phyloP scores from a whole-genome alignment of 2,888 invertebrate species.

The Eupithecia centaureata region DNA sequence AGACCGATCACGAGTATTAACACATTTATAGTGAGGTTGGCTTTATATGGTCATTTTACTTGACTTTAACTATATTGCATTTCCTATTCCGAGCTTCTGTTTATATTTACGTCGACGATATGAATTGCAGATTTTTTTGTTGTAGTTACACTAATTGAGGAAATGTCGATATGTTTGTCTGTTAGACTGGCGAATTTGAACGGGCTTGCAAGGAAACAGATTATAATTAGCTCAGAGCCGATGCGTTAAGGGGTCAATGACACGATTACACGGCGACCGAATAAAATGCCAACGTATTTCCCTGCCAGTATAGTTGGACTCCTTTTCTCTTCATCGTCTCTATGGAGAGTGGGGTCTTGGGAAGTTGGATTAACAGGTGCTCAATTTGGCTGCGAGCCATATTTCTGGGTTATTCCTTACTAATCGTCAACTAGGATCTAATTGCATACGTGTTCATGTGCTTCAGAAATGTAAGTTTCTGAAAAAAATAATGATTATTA shows the following conservation, averaged over 20 bases:
- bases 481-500: no score
- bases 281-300: constrained; percentile 56
- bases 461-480: background rate
- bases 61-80: constrained; percentile 12
- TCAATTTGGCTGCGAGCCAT: constrained; percentile 64
- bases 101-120: constrained; percentile 22
- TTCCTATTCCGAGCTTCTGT: constrained; percentile 22
- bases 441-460: background rate
- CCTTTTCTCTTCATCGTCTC: constrained; percentile 32
- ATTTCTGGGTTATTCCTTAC: constrained; percentile 44
- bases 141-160: constrained; percentile 45
- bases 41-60: constrained; percentile 23
- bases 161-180: constrained; percentile 38
- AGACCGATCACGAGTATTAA: background rate
- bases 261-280: constrained; percentile 61
- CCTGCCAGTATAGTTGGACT: constrained; percentile 54
- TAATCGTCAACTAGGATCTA: constrained; percentile 22
- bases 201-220: constrained; percentile 64
- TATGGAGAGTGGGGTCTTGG: constrained; percentile 43
- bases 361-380: constrained; percentile 53
- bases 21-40: no score
- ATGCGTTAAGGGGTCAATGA: constrained; percentile 81
- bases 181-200: constrained; percentile 35
- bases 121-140: constrained; percentile 27
- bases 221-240: constrained; percentile 76